Percentiles rank a stretch among this genome's conserved stretches.
phyloP scores from a whole-genome alignment of 2,888 invertebrate species.

The Chromoteleia sp. region DNA sequence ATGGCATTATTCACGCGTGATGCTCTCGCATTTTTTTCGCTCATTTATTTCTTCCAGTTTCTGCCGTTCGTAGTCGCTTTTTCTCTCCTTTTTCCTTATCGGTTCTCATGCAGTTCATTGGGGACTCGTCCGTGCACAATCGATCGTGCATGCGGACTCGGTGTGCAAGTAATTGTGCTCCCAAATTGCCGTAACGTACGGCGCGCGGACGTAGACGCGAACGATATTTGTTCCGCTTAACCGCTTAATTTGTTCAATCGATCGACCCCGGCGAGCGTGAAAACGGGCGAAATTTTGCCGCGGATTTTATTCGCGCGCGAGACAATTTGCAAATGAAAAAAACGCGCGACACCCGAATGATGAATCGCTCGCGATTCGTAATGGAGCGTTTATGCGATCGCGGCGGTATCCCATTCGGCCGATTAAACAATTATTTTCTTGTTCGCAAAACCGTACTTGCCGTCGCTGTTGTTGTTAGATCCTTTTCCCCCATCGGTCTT shows the following conservation, averaged over 20 bases:
- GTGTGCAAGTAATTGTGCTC: slow-evolving; percentile 69
- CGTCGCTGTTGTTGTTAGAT: neutral
- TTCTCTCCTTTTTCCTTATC: slow-evolving; percentile 65
- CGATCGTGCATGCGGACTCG: slow-evolving; percentile 63
- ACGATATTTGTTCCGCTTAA: slow-evolving; percentile 74
- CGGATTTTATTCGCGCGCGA: slow-evolving; percentile 42
- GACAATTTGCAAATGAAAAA: slow-evolving; percentile 40
- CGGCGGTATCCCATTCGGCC: slow-evolving; percentile 3
- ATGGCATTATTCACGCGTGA: slow-evolving; percentile 67
- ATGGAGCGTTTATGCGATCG: slow-evolving; percentile 29
- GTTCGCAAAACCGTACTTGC: neutral
- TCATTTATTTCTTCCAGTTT: slow-evolving; percentile 61
- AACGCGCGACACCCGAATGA: slow-evolving; percentile 16
- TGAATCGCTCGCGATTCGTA: slow-evolving; percentile 29
- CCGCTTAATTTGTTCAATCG: slow-evolving; percentile 75
- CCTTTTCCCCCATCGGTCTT: no score
- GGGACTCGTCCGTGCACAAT: slow-evolving; percentile 59
- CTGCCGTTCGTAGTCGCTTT: slow-evolving; percentile 33
- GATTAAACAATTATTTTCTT: slow-evolving; percentile 23
- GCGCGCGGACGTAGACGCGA: slow-evolving; percentile 67
- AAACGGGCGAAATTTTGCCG: slow-evolving; percentile 68
- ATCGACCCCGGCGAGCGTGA: slow-evolving; percentile 70
- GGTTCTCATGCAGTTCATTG: slow-evolving; percentile 48
- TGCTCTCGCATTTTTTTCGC: slow-evolving; percentile 65
- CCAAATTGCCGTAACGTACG: slow-evolving; percentile 71